A percentile compares a stretch with the other conserved stretches of the same genome.
Conservation (phyloP, 2,888 invertebrate genomes). For the Drosophila austrosaltans region DNA sequence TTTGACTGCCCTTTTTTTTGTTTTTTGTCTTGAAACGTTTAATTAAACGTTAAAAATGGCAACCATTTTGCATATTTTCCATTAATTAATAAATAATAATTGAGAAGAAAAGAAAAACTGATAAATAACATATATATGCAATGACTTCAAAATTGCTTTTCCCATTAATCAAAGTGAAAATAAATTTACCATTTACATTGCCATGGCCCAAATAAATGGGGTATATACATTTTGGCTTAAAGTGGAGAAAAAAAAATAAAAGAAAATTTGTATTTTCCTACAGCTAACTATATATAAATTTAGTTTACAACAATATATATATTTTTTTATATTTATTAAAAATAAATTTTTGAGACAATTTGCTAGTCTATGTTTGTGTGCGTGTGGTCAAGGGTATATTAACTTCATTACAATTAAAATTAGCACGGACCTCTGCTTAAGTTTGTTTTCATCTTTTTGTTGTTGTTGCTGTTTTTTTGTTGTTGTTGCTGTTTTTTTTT, state of each 20-base stretch:
- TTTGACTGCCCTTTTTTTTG: slow-evolving; percentile 12
- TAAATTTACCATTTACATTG: slow-evolving; percentile 14
- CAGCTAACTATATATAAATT: too few species aligned
- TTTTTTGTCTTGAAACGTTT: slow-evolving; percentile 31
- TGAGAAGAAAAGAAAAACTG: slow-evolving; percentile 12
- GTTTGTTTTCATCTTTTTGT: not conserved
- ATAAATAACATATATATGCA: slow-evolving; percentile 23
- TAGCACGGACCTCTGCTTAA: not conserved
- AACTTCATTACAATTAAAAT: not conserved
- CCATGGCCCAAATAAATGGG: not conserved
- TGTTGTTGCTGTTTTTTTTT: slow-evolving; percentile 33
- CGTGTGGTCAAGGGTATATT: not conserved
- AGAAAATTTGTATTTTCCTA: too few species aligned
- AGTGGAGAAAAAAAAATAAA: too few species aligned
- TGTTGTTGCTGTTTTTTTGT: slow-evolving; percentile 20
- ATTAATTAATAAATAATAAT: slow-evolving; percentile 50
- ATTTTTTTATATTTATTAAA: too few species aligned
- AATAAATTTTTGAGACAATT: too few species aligned
- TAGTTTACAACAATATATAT: too few species aligned
- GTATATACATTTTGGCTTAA: not conserved
- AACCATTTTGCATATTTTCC: slow-evolving; percentile 60
- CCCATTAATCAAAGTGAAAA: slow-evolving; percentile 67
- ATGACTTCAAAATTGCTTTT: slow-evolving; percentile 61
- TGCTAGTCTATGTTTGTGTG: too few species aligned
- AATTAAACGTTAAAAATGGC: slow-evolving; percentile 57